A percentile compares a stretch with the other conserved stretches of the same genome.
phyloP scores from a whole-genome alignment of 2,113 vertebrate genomes.

The Dolichotis patagonum region DNA sequence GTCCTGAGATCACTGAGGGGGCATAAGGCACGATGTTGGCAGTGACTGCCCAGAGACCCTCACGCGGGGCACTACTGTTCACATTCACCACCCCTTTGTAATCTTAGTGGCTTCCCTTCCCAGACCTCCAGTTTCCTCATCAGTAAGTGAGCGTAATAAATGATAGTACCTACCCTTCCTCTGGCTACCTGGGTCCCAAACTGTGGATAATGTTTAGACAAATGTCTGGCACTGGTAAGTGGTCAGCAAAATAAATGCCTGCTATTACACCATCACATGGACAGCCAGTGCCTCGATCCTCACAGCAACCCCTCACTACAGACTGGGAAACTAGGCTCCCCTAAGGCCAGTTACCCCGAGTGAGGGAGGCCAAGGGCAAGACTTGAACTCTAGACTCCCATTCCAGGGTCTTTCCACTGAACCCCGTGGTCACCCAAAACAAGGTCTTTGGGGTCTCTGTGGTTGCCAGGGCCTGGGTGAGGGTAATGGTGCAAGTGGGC shows the following conservation, averaged over 20 bases:
- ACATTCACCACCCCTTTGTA: background rate
- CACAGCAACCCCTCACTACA: background rate
- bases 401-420: background rate
- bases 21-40: background rate
- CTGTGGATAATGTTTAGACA: background rate
- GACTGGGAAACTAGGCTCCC: background rate
- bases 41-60: background rate
- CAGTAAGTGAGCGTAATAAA: background rate
- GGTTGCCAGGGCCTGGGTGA: background rate
- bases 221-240: background rate
- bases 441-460: background rate
- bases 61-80: background rate
- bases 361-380: background rate
- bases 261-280: background rate
- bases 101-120: background rate
- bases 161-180: background rate
- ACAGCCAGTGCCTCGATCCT: background rate
- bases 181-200: background rate
- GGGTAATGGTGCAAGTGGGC: background rate
- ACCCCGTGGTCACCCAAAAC: background rate
- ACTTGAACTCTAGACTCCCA: background rate
- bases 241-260: background rate
- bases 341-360: background rate
- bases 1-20: no score
- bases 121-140: background rate